Evolutionary conservation across 1,140 invertebrate species (phyloP).

Genomic region (Ips nitidus): DNA sequence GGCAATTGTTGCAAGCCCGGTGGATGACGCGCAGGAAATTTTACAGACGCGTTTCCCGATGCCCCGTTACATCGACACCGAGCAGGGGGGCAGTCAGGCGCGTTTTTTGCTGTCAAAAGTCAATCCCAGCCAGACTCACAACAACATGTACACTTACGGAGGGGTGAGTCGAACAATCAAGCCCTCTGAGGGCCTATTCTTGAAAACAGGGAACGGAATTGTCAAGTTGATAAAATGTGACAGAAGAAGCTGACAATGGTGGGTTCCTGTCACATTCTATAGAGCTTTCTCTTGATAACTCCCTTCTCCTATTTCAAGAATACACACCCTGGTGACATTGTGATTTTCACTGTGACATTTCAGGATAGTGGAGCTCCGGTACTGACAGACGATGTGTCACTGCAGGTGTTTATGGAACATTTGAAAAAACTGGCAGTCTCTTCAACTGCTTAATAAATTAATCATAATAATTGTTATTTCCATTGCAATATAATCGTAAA

Average conservation of each 20-base stretch:
- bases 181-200: slow-evolving; percentile 1
- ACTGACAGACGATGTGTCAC: slow-evolving; percentile 97
- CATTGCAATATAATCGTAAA: not conserved
- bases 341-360: slow-evolving; percentile 15
- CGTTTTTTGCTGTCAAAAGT: slow-evolving; percentile 98
- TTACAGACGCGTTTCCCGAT: slow-evolving; percentile 95
- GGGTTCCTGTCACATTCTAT: too few species aligned
- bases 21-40: slow-evolving; percentile 97
- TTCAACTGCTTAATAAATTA: slow-evolving; percentile 71
- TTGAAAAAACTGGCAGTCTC: slow-evolving; percentile 97
- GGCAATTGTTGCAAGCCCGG: slow-evolving; percentile 94
- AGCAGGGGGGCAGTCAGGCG: slow-evolving; percentile 96
- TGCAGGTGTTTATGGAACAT: slow-evolving; percentile 99
- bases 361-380: slow-evolving; percentile 96
- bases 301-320: too few species aligned
- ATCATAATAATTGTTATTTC: too few species aligned
- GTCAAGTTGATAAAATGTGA: too few species aligned
- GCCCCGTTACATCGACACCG: slow-evolving; percentile 98
- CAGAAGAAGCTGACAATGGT: too few species aligned
- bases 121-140: slow-evolving; percentile 99
- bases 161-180: slow-evolving; percentile 66
- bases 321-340: too few species aligned
- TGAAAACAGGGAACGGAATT: too few species aligned
- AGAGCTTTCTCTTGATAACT: too few species aligned
- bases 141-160: slow-evolving; percentile 95